These are phyloP conservation scores for Acromyrmex heyeri DNA, from an alignment of 1,140 invertebrate species.

Conservation along the genomic window DNA sequence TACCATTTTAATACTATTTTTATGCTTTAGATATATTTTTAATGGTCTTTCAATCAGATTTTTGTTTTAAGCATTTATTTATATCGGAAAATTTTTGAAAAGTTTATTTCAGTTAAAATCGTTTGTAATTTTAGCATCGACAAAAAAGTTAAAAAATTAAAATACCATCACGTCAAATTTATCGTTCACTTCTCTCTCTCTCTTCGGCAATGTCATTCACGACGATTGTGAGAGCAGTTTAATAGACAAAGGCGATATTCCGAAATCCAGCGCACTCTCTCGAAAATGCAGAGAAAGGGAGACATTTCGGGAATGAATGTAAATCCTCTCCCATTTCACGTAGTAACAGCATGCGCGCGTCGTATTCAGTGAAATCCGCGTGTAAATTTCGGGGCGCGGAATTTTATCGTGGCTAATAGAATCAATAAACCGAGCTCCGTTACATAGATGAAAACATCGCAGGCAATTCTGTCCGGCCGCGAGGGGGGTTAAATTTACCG, in stretches of 20 bases:
- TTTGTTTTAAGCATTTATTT: constrained; percentile 6
- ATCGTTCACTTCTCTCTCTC: neutral
- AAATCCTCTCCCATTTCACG: constrained; percentile 37
- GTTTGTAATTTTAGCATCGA: neutral
- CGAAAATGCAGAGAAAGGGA: neutral
- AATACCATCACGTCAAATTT: neutral
- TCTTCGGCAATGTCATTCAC: neutral
- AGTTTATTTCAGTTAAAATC: neutral
- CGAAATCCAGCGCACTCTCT: neutral
- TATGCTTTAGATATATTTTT: neutral
- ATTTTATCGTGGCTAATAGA: constrained; percentile 61
- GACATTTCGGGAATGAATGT: constrained; percentile 16
- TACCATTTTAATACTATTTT: neutral
- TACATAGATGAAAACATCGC: constrained; percentile 35
- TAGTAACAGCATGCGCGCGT: constrained; percentile 40
- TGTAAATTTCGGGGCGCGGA: constrained; percentile 44
- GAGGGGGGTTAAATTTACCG: constrained; percentile 30
- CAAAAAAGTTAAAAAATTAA: neutral
- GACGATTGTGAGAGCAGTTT: constrained; percentile 11
- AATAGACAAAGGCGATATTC: constrained; percentile 29
- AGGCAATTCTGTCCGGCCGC: constrained; percentile 24
- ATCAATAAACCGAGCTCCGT: constrained; percentile 56
- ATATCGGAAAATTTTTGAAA: neutral
- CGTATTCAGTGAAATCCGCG: constrained; percentile 23
- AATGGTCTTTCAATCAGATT: neutral